A percentile compares a stretch with the other conserved stretches of the same genome.
phyloP scores from a whole-genome alignment of 2,113 vertebrate genomes.

The Cepphus grylle region DNA sequence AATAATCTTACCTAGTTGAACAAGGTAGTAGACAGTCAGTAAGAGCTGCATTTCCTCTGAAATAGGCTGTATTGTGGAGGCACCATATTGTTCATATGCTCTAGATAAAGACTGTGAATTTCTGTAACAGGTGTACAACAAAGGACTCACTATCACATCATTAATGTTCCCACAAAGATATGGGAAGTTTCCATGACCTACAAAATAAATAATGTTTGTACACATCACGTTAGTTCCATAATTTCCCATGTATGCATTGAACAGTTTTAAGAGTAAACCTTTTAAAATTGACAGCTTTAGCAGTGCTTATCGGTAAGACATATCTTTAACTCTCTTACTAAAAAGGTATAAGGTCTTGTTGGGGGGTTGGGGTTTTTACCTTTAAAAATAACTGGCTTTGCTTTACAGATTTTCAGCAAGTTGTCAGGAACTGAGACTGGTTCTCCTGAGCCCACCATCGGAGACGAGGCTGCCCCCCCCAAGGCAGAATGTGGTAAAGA shows the following conservation, averaged over 20 bases:
- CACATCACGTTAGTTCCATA: background rate
- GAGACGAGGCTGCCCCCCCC: slow-evolving; percentile 66
- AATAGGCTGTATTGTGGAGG: slow-evolving; percentile 85
- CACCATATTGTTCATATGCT: slow-evolving; percentile 86
- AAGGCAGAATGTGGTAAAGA: slow-evolving; percentile 75
- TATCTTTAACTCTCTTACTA: background rate
- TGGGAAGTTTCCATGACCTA: slow-evolving; percentile 93
- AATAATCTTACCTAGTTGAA: slow-evolving; percentile 89
- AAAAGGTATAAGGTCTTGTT: background rate
- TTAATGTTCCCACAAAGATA: slow-evolving; percentile 88
- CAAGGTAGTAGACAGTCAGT: slow-evolving; percentile 96
- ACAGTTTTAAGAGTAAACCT: background rate
- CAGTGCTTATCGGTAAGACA: background rate
- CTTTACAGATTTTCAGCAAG: slow-evolving; percentile 89
- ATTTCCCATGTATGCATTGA: background rate
- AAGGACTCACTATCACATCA: slow-evolving; percentile 88
- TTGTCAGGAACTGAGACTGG: slow-evolving; percentile 90
- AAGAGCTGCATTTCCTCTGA: slow-evolving; percentile 97
- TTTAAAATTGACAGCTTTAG: background rate
- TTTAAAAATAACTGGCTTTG: slow-evolving; percentile 94
- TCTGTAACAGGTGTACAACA: slow-evolving; percentile 90
- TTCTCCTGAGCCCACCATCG: slow-evolving; percentile 72
- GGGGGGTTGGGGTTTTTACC: slow-evolving; percentile 62
- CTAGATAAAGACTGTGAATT: slow-evolving; percentile 89
- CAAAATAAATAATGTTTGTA: background rate